Percentiles rank a stretch among this genome's conserved stretches.
These are phyloP conservation scores for Ochotona princeps DNA, from an alignment of 2,113 vertebrate species.

Conservation along the genomic window DNA sequence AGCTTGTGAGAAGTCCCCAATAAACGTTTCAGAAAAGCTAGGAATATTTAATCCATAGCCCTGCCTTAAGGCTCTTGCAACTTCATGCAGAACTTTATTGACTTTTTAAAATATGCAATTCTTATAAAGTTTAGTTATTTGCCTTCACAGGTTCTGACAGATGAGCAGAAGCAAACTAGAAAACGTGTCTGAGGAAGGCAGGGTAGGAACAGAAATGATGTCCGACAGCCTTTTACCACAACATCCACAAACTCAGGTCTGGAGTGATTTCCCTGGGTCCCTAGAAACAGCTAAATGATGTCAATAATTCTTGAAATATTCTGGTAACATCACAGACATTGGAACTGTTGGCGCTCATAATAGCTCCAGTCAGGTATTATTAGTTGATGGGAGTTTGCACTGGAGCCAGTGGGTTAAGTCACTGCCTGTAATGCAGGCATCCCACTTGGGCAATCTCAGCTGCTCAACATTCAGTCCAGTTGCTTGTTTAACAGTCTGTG, in stretches of 20 bases:
- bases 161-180: constrained; percentile 30
- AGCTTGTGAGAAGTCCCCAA: constrained; percentile 47
- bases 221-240: not conserved
- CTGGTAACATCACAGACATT: constrained; percentile 9
- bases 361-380: too few species aligned
- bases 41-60: not conserved
- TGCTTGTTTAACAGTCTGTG: too few species aligned
- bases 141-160: constrained; percentile 41
- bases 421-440: too few species aligned
- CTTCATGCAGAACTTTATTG: constrained; percentile 31
- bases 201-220: not conserved
- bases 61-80: not conserved
- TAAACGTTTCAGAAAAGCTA: constrained; percentile 29
- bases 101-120: constrained; percentile 57
- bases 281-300: not conserved
- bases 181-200: constrained; percentile 53
- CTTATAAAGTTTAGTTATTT: constrained; percentile 49
- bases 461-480: too few species aligned
- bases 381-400: too few species aligned
- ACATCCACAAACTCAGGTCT: not conserved
- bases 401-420: too few species aligned
- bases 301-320: constrained; percentile 30
- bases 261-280: not conserved
- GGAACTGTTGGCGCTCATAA: not conserved
- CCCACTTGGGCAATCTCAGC: too few species aligned